phyloP scores from a whole-genome alignment of 1,140 invertebrate genomes.

The Eulimnadia texana region DNA sequence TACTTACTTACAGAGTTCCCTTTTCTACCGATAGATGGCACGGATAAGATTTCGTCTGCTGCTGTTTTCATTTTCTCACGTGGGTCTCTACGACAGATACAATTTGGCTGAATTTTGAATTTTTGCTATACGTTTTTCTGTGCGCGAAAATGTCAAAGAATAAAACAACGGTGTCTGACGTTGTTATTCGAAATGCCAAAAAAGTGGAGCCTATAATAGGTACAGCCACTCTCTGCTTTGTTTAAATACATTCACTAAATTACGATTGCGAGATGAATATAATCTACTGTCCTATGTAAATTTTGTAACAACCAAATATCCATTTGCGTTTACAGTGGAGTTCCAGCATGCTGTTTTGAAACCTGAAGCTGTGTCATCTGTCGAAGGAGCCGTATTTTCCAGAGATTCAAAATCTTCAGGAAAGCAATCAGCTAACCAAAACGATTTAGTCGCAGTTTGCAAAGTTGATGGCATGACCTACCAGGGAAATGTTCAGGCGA shows the following conservation, averaged over 20 bases:
- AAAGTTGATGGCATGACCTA: neutral
- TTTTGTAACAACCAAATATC: too few species aligned
- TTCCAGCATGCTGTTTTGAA: neutral
- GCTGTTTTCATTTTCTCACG: too few species aligned
- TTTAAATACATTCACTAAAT: too few species aligned
- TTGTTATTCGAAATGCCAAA: neutral
- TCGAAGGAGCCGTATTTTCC: neutral
- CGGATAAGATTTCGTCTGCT: too few species aligned
- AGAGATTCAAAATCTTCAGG: neutral
- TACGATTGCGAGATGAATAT: neutral
- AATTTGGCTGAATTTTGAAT: too few species aligned
- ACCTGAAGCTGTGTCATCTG: neutral
- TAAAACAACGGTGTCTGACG: neutral
- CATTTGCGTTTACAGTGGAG: neutral
- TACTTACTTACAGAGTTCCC: too few species aligned
- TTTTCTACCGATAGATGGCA: too few species aligned
- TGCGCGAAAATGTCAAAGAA: neutral
- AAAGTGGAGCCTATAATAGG: neutral
- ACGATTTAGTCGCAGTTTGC: slow-evolving; percentile 1
- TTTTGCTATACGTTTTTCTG: too few species aligned
- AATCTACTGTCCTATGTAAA: neutral
- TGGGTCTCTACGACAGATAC: too few species aligned
- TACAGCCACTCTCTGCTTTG: neutral
- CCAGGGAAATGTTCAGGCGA: neutral
- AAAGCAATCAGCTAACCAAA: neutral